These are phyloP conservation scores for Arizona elegans DNA, from an alignment of 2,113 vertebrate species.

Conservation along the genomic window DNA sequence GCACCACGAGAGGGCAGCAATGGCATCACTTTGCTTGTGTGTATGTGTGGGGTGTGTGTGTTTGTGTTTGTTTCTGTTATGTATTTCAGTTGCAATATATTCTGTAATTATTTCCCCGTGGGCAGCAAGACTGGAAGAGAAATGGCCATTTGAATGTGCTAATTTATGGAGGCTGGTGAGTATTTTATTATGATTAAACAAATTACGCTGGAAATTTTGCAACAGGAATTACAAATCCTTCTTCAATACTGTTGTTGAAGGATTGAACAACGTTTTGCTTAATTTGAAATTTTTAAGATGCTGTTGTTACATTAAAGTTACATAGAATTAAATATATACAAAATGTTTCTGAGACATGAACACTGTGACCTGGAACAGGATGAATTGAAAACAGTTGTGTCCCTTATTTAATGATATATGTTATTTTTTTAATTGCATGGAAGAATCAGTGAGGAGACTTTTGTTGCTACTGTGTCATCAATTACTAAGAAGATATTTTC, in stretches of 20 bases:
- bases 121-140: background rate
- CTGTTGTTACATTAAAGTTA: background rate
- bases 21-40: background rate
- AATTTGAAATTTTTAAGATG: background rate
- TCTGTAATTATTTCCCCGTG: conserved; percentile 6
- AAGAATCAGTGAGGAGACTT: background rate
- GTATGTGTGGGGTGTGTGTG: background rate
- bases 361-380: background rate
- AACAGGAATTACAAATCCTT: background rate
- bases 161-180: conserved; percentile 19
- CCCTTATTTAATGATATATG: background rate
- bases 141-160: background rate
- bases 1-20: background rate
- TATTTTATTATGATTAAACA: background rate
- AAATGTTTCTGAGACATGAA: background rate
- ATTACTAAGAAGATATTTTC: background rate
- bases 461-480: background rate
- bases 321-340: background rate
- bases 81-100: conserved; percentile 9
- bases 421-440: background rate
- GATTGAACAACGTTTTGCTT: background rate
- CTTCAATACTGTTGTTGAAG: background rate
- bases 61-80: background rate
- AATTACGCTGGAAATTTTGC: background rate
- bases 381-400: background rate